phyloP scores from a whole-genome alignment of 1,140 invertebrate species.

The Riptortus pedestris region DNA sequence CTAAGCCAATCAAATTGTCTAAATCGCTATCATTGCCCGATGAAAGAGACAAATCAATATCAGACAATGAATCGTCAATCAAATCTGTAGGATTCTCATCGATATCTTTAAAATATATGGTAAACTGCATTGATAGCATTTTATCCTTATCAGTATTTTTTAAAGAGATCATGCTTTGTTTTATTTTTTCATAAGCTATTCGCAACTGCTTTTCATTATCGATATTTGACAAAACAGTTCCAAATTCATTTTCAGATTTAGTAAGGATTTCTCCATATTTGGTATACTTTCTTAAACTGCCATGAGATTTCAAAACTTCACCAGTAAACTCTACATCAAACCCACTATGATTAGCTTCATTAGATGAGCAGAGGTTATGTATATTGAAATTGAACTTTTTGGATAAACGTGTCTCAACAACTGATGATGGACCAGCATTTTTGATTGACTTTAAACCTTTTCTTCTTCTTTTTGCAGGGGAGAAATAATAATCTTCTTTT shows the following conservation, averaged over 20 bases:
- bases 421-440: background rate
- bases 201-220: background rate
- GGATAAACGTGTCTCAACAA: background rate
- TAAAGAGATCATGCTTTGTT: background rate
- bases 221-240: background rate
- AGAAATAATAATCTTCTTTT: background rate
- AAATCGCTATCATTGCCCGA: background rate
- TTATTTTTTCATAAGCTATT: background rate
- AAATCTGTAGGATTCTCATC: conserved; percentile 1
- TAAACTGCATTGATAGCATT: background rate
- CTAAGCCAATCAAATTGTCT: background rate
- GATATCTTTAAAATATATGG: conserved; percentile 1
- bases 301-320: background rate
- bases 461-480: background rate
- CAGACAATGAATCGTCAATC: background rate
- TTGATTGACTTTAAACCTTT: background rate
- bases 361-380: background rate
- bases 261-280: background rate
- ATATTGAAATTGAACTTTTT: background rate
- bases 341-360: background rate
- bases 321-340: background rate
- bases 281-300: background rate
- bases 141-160: background rate
- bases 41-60: background rate
- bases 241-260: background rate